Conservation (phyloP, 2,888 invertebrate species). For the Macroteleia sp. region DNA sequence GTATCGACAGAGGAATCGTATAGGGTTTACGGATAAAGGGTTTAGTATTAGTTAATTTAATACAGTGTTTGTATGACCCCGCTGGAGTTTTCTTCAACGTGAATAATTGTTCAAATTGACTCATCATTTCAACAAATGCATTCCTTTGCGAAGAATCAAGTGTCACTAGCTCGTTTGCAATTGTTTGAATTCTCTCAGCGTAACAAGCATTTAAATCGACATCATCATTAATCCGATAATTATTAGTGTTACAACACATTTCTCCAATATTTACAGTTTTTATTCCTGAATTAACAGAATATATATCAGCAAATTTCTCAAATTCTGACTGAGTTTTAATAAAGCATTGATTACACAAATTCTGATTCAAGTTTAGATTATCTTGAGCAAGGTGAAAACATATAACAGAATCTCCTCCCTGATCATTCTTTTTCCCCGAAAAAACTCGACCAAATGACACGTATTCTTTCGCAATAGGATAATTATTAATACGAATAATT, state of each 20-base stretch:
- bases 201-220: not conserved
- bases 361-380: not conserved
- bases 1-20: constrained; percentile 70
- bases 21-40: constrained; percentile 67
- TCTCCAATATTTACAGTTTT: not conserved
- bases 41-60: constrained; percentile 63
- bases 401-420: not conserved
- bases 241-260: not conserved
- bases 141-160: not conserved
- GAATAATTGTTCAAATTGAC: constrained; percentile 9
- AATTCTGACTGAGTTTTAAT: not conserved
- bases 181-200: not conserved
- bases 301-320: not conserved
- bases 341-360: not conserved
- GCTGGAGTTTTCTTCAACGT: constrained; percentile 7
- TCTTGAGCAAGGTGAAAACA: not conserved
- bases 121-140: constrained; percentile 1
- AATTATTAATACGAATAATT: not conserved
- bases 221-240: not conserved
- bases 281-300: not conserved
- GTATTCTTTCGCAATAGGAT: not conserved
- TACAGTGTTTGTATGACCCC: constrained; percentile 59
- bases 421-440: not conserved
- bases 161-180: not conserved
- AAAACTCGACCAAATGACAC: constrained; percentile 1